phyloP scores from a whole-genome alignment of 2,888 invertebrate genomes.

The Cyaniris semiargus region DNA sequence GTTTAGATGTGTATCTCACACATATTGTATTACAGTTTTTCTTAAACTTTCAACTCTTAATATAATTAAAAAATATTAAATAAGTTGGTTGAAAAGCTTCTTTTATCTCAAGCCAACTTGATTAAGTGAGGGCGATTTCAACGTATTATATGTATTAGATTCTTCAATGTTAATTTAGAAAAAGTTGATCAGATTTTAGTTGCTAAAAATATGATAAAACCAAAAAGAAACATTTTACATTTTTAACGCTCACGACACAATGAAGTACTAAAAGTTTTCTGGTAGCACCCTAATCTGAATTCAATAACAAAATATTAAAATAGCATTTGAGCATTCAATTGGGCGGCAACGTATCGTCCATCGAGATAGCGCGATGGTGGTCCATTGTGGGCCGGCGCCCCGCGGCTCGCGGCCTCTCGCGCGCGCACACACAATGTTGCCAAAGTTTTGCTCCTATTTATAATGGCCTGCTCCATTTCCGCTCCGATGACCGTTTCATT shows the following conservation, averaged over 20 bases:
- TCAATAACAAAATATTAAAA: conserved; percentile 65
- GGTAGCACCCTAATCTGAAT: conserved; percentile 43
- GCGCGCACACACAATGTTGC: conserved; percentile 57
- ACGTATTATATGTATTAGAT: not conserved
- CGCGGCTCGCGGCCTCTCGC: conserved; percentile 54
- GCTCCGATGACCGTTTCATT: conserved; percentile 68
- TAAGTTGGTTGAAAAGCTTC: no score
- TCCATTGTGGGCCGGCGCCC: conserved; percentile 74
- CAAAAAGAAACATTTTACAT: not conserved
- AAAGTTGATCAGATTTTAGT: not conserved
- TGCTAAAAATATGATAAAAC: not conserved
- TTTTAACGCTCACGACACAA: not conserved
- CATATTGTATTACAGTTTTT: not conserved
- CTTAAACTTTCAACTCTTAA: no score
- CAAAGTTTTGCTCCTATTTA: conserved; percentile 70
- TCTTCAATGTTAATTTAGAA: not conserved
- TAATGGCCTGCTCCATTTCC: conserved; percentile 70
- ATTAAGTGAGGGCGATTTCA: no score
- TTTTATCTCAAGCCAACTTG: not conserved
- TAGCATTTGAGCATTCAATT: conserved; percentile 78
- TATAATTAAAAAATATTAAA: no score
- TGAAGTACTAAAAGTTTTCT: not conserved
- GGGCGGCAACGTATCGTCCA: conserved; percentile 76
- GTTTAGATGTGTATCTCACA: not conserved
- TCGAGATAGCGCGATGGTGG: conserved; percentile 78